Evolutionary conservation across 64 coral and sea anemone genomes (phyloP).

Genomic region (Pocillopora verrucosa): DNA sequence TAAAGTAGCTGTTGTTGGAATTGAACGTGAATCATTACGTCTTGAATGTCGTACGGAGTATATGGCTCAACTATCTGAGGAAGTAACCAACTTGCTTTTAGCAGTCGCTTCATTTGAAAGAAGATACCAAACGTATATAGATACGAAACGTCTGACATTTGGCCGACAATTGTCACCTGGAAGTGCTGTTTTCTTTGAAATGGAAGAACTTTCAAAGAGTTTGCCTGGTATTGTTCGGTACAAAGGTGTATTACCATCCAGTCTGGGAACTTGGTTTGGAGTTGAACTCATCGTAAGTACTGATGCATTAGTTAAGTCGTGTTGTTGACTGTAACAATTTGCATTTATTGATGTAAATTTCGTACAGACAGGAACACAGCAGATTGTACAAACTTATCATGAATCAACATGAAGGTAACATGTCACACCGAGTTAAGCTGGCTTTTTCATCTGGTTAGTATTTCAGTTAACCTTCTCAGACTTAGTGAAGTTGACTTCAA

Average conservation of each 20-base stretch:
- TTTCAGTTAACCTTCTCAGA: too few relatives aligned
- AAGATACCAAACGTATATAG: conserved; percentile 44
- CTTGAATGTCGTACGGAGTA: conserved; percentile 39
- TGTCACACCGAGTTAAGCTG: too few relatives aligned
- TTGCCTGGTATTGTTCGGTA: conserved; percentile 76
- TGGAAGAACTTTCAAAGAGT: conserved; percentile 15
- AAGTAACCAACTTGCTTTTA: conserved; percentile 76
- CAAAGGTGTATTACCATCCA: conserved; percentile 58
- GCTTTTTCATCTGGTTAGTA: too few relatives aligned
- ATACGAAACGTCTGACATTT: conserved; percentile 54
- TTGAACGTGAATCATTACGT: conserved; percentile 11
- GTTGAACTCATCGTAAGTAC: conserved; percentile 60
- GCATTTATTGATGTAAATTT: too few relatives aligned
- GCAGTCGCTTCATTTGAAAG: conserved; percentile 36
- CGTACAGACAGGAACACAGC: too few relatives aligned
- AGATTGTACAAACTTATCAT: too few relatives aligned
- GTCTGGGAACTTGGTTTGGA: conserved; percentile 82
- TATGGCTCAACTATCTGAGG: conserved; percentile 34
- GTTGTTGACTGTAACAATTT: too few relatives aligned
- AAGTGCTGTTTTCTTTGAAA: conserved; percentile 58
- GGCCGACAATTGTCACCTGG: conserved; percentile 44
- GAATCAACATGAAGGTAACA: too few relatives aligned
- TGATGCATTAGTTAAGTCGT: neutral
- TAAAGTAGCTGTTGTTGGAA: conserved; percentile 31
- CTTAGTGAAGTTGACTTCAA: too few relatives aligned